Base-by-base conservation (phyloP, 92 coral and sea anemone species). In the Zoanthus sansibaricus region DNA sequence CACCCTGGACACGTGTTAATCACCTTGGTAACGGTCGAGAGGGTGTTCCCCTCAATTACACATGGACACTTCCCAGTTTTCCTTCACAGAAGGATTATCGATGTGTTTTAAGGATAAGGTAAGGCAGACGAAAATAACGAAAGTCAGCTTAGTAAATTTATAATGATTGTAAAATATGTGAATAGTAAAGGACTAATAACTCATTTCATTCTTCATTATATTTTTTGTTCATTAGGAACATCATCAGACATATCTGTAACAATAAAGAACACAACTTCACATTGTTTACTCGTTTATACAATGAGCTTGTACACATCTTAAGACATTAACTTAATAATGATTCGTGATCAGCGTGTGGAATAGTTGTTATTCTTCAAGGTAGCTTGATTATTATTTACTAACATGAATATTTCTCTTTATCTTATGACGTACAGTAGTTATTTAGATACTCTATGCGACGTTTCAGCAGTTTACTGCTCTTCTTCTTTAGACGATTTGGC, bases 11-110 rank as follows among this genome's bases (percentile, higher is more conserved):
- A 8, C 87, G 99, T 47, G 94, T 90, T 58, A 97, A 97, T 90
- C 99, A 97, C 88, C 98, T 97, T 89, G 99, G 99, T 21, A 95
- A 97, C 75, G 95, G 95, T 1, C 88, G 94, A 15, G 97, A 89
- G 15, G 97, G 95, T 49, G 91, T 90, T 17, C 91, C 96, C 20
- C 94, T 95, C 17, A 95, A 84, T 64, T 97, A 95, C 74, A 94
- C 94, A 0, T 97, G 99, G 99, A 88, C 91, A 9, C 75, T 97
- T 5, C 99, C 99, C 3, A 62, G 74, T 74, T 93, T 95, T 69
- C 98, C 98, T 12, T 92, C 97, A 51, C 87, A 89, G 42, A 77
- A 93, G 30, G 92, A 90, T 67, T 92, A 93, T 10, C 79, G 91
- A 33, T 95, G 98, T 69, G 90, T 97, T 17, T 71, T 95, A 11